Base-by-base conservation (phyloP, 2,797 vertebrate genomes). In the Tapirus indicus region DNA sequence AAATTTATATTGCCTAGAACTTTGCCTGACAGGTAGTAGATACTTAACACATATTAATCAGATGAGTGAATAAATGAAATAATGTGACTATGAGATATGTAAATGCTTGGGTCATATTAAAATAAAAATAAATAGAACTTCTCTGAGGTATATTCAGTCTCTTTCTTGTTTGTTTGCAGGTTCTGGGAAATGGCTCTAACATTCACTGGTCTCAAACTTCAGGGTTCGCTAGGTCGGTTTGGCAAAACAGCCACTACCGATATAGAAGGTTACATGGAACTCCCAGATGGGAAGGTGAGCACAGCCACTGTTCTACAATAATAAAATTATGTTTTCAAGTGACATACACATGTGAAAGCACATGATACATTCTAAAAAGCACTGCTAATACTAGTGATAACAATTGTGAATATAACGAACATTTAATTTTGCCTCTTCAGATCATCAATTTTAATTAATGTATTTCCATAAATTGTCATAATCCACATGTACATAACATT, bases 131-230 rank as follows among this genome's bases (percentile, higher is more conserved):
- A 60, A 25, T 14, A 44, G 74, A 21, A 74, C 20, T 12, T 82
- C 29, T 47, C 47, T 74, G 27, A 91, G 14, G 10, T 87, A 25
- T 7, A 20, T 85, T 62, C 41, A 52, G 4, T n/a, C 71, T 92
- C 20, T 90, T 95, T 92, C 20, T 90, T 95, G 78, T 97, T 85
- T 97, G 0, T 95, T 35, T 91, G 32, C 94, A 99, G 99, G 97
- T 99, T 99, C 98, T 99, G 99, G 99, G 99, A 99, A 98, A 99
- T 99, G 99, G 99, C 99, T 27, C 98, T 97, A 75, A 99, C 99
- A 1, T 99, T 99, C 97, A 99, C 99, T 7, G 99, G 99, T 35
- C 99, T 99, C 47, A 99, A 99, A 98, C 96, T 99, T 94, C 99
- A 99, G 98, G 99, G 99, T 69, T 96, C 98, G 66, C 98, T 99